These are phyloP conservation scores for Ophiodon elongatus DNA, from an alignment of 2,113 vertebrate genomes.

Conservation along the genomic window DNA sequence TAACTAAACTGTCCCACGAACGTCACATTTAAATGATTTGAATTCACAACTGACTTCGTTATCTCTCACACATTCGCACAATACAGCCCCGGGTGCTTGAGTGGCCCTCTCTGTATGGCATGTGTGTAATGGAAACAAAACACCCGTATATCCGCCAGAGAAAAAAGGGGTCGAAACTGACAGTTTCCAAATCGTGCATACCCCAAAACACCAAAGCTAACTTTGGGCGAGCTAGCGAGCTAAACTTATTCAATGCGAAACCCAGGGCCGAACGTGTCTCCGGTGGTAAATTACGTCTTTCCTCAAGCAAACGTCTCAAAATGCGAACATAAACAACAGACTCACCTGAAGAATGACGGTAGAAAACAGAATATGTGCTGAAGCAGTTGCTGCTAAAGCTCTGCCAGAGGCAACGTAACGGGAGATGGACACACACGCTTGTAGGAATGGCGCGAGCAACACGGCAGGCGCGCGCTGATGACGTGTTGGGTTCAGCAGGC, in stretches of 20 bases:
- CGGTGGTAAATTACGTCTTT: neutral
- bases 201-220: constrained; percentile 57
- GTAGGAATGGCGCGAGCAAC: constrained; percentile 75
- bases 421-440: constrained; percentile 74
- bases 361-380: constrained; percentile 25
- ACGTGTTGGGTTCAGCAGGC: constrained; percentile 20
- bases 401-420: constrained; percentile 44
- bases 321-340: neutral
- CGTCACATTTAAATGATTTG: neutral
- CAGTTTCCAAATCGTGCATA: neutral
- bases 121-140: neutral
- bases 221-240: constrained; percentile 63
- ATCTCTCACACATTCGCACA: neutral
- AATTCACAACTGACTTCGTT: neutral
- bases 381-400: constrained; percentile 34
- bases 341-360: constrained; percentile 64
- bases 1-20: neutral
- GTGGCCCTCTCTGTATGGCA: neutral
- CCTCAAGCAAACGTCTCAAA: neutral
- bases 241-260: constrained; percentile 56
- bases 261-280: constrained; percentile 17
- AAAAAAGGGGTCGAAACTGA: neutral
- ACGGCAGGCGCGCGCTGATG: constrained; percentile 71
- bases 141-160: neutral
- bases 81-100: neutral